Base-by-base conservation (phyloP, 2,888 invertebrate genomes). In the Mythimna albipuncta region DNA sequence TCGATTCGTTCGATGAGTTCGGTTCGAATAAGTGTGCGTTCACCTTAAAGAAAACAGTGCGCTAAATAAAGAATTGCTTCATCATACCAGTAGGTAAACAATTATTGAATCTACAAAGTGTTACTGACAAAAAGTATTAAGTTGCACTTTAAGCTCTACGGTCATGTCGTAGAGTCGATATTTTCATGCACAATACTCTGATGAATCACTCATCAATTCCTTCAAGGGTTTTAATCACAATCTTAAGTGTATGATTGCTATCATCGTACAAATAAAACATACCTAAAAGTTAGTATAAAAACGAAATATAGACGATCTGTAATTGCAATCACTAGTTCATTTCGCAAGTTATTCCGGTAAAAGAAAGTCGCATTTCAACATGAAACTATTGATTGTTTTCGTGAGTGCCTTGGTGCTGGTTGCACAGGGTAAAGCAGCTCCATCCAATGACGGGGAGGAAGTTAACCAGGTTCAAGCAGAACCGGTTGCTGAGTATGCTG, bases 301-400 rank as follows among this genome's bases (percentile, higher is more conserved):
- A 70, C 13, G 6, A 44, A 10, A 50, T n/a, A 19, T n/a, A 41
- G 26, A 54, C 11, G 64, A 67, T 21, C 41, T 16, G 59, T 38
- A n/a, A 70, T 57, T 64, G 19, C n/a, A 62, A 67, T 32, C 7
- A 58, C 54, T 38, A 35, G 4, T 59, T 52, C 16, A 72, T 68
- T 68, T 71, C 2, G 16, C 32, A n/a, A 57, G 10, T 47, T 6
- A 1, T 13, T 64, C 13, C 3, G 9, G 21, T 16, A 11, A 32
- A 50, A 77, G 9, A 77, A 62, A 79, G 59, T 64, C 44, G 47
- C 32, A 52, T 55, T 44, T 54, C 41, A 83, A 67, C 19, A 80
- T 80, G 80, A 83, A 80, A 50, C 6, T 72, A 2, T 16, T 83
- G 21, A 6, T 79, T 4, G 16, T 74, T 21, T 79, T 80, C 21